Percentiles rank a stretch among this genome's conserved stretches.
Conservation (phyloP, 1,140 invertebrate species). For the Sarcophaga peregrina region DNA sequence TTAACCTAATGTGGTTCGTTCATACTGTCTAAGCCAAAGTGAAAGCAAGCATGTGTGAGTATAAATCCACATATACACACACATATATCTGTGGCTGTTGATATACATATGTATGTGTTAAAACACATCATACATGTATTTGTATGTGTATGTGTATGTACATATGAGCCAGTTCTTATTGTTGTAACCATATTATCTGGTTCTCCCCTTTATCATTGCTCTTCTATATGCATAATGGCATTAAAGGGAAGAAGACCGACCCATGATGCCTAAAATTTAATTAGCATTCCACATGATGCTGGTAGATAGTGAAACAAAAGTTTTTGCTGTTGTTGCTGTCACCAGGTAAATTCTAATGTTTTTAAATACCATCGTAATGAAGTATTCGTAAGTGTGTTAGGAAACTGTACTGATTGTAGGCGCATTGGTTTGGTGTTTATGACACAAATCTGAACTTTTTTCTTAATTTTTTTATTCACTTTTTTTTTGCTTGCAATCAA, state of each 20-base stretch:
- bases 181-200: too few relatives aligned
- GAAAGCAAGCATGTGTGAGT: too few relatives aligned
- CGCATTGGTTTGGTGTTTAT: background rate
- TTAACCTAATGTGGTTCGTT: slow-evolving; percentile 9
- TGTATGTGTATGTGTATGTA: too few relatives aligned
- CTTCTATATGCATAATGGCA: background rate
- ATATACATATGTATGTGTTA: background rate
- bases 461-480: background rate
- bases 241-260: background rate
- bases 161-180: too few relatives aligned
- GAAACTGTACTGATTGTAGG: too few relatives aligned
- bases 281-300: slow-evolving; percentile 15
- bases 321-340: background rate
- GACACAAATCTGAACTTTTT: background rate
- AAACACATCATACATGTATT: too few relatives aligned
- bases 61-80: too few relatives aligned
- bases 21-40: background rate
- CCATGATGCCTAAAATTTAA: slow-evolving; percentile 1
- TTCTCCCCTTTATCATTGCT: background rate
- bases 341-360: background rate
- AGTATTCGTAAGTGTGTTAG: background rate
- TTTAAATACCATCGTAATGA: background rate
- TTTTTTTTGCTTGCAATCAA: background rate
- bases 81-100: background rate
- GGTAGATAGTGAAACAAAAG: background rate